These are phyloP conservation scores for Syngnathus typhle DNA, from an alignment of 2,113 vertebrate species.

Conservation along the genomic window DNA sequence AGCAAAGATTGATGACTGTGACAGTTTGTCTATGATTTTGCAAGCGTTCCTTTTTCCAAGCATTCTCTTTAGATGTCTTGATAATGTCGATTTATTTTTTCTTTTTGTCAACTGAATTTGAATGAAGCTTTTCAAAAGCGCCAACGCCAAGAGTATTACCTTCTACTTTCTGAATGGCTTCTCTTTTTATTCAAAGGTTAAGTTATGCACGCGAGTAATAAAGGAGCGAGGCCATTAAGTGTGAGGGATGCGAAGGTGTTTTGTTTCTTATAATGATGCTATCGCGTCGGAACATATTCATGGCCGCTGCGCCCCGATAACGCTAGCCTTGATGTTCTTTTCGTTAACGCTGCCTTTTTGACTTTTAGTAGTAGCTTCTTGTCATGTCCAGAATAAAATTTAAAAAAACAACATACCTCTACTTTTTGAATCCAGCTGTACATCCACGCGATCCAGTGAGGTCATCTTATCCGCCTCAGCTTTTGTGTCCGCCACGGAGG, in stretches of 20 bases:
- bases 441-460: conserved; percentile 53
- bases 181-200: conserved; percentile 1
- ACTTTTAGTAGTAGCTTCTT: not conserved
- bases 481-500: conserved; percentile 55
- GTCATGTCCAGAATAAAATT: not conserved
- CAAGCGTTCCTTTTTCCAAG: not conserved
- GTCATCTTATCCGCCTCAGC: conserved; percentile 56
- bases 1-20: not conserved
- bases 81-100: not conserved
- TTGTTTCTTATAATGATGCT: not conserved
- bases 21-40: not conserved
- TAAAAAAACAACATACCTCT: conserved; percentile 40
- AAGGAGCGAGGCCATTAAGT: conserved; percentile 4
- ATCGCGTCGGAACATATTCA: not conserved
- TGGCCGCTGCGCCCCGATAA: not conserved
- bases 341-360: not conserved
- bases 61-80: not conserved
- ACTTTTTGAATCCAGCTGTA: conserved; percentile 54
- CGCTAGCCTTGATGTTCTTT: not conserved
- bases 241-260: not conserved
- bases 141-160: not conserved
- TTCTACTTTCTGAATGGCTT: not conserved
- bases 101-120: not conserved
- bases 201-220: not conserved
- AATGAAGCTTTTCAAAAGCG: not conserved